phyloP scores from a whole-genome alignment of 2,113 vertebrate genomes.

The Entomyzon cyanotis region DNA sequence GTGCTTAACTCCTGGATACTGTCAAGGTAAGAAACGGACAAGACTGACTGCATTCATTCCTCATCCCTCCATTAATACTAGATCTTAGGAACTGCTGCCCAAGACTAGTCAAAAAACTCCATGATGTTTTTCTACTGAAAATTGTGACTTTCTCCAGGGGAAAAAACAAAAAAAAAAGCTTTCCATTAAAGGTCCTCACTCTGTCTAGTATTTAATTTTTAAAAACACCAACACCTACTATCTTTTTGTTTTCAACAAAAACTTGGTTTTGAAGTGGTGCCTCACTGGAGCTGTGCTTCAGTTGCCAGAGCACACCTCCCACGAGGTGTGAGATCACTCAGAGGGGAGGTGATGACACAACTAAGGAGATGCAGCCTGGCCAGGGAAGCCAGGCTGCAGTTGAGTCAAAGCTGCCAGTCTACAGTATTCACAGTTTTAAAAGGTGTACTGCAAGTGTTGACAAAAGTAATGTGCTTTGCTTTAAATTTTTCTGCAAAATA shows the following conservation, averaged over 20 bases:
- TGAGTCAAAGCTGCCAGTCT: background rate
- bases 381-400: background rate
- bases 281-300: background rate
- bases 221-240: background rate
- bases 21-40: background rate
- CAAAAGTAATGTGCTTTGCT: fast-evolving
- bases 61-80: background rate
- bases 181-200: background rate
- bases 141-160: background rate
- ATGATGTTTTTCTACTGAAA: background rate
- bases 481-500: background rate
- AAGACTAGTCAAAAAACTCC: background rate
- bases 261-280: background rate
- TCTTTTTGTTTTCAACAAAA: background rate
- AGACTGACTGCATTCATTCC: background rate
- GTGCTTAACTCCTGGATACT: background rate
- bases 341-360: background rate
- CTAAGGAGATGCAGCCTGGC: background rate
- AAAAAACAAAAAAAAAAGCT: background rate
- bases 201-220: background rate
- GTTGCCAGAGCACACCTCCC: background rate
- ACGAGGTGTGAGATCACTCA: background rate
- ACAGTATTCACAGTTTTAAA: background rate
- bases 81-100: background rate
- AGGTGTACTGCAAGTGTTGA: background rate